These are phyloP conservation scores for Callaeas wilsoni DNA, from an alignment of 2,113 vertebrate species.

Conservation along the genomic window DNA sequence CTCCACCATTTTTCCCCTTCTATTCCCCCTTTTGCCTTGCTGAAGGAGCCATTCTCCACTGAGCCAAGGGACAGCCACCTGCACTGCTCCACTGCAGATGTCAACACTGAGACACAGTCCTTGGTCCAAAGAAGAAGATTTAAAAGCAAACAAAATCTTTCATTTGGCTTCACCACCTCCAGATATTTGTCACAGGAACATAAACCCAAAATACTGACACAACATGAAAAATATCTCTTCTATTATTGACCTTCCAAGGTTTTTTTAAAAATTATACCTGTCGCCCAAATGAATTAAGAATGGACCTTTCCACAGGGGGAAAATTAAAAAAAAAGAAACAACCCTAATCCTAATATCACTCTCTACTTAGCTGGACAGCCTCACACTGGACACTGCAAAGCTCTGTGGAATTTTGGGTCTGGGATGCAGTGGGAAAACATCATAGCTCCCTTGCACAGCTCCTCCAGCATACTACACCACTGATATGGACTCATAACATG, in stretches of 20 bases:
- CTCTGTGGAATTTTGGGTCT: neutral
- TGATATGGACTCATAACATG: rapidly evolving
- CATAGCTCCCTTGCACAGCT: neutral
- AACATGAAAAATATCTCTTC: neutral
- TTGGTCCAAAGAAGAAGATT: neutral
- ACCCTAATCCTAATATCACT: neutral
- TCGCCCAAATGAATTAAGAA: neutral
- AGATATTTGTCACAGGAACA: neutral
- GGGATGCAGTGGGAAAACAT: neutral
- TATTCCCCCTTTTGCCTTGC: neutral
- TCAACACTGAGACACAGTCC: neutral
- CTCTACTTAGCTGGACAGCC: neutral
- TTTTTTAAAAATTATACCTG: neutral
- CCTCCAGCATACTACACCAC: neutral
- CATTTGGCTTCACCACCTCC: neutral
- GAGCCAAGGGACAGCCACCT: neutral
- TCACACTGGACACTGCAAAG: rapidly evolving
- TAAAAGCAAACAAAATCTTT: neutral
- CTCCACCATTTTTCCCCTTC: neutral
- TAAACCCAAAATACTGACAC: neutral
- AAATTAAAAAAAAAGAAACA: neutral
- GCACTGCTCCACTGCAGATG: neutral
- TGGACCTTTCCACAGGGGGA: neutral
- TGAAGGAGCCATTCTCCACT: neutral
- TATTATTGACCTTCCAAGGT: neutral